Base-by-base conservation (phyloP, 2,113 vertebrate genomes). In the Ceyx melanurus region DNA sequence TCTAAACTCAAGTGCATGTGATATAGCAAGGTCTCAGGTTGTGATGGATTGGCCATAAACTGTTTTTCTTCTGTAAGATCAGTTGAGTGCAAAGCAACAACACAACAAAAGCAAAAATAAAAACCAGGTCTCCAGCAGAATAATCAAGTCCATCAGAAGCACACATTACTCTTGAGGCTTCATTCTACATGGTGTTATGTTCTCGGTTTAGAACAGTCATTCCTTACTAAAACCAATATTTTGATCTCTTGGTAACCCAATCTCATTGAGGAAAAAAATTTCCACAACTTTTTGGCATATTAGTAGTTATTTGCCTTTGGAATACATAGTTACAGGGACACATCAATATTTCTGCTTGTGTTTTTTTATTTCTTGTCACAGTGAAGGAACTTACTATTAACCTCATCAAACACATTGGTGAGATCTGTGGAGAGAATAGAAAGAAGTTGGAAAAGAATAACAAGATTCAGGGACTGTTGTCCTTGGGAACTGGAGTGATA, bases 41-140 rank as follows among this genome's bases (percentile, higher is more conserved):
- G 61, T 20, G 31, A 79, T 48, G 77, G 33, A n/a, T 0, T 21
- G 16, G 23, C 43, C 81, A 43, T 33, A 85, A 46, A 58, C 42
- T 37, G 21, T 9, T 73, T 73, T 54, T 57, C 13, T 70, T 65
- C 50, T 45, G 6, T 43, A 54, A 15, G 23, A 60, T 19, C 31
- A 58, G 43, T 21, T 81, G 23, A 88, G 29, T 56, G 37, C 15
- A 88, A 85, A 92, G 53, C 40, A 88, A 61, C 16, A 58, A 76
- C 86, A 31, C 5, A 50, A 58, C 21, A 57, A 75, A 81, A 74
- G 10, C 8, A 73, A 87, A 77, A 45, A 23, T 53, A 48, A 58
- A 94, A 66, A 3, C 0, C 42, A 83, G 40, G 10, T 74, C 23
- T 80, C 56, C 31, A 70, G n/a, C 62, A 42, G 58, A 70, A 54